Evolutionary conservation across 2,888 invertebrate species (phyloP).

Genomic region (Entomobrya multifasciata): DNA sequence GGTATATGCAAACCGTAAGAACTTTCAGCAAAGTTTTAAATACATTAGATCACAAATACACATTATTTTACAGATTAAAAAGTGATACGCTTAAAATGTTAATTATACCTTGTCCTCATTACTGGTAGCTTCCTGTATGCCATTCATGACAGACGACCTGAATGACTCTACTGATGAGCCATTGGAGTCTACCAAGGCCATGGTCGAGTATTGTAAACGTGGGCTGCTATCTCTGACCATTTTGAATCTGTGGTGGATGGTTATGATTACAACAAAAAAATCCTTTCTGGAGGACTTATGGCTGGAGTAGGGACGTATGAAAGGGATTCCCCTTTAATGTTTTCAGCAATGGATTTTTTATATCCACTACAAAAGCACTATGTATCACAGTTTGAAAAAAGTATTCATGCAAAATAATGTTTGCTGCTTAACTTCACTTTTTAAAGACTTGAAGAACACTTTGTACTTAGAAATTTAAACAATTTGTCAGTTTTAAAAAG

Average conservation of each 20-base stretch:
- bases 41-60: no score
- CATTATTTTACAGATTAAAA: no score
- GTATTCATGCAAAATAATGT: no score
- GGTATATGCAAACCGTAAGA: no score
- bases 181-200: slow-evolving; percentile 79
- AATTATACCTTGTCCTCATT: slow-evolving; percentile 78
- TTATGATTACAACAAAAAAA: slow-evolving; percentile 53
- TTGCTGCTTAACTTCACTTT: no score
- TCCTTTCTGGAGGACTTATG: slow-evolving; percentile 67
- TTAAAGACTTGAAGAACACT: no score
- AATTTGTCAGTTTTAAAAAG: no score
- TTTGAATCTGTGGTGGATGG: slow-evolving; percentile 1
- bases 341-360: background rate
- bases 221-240: slow-evolving; percentile 74
- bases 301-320: slow-evolving; percentile 33
- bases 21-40: no score
- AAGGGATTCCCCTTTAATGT: background rate
- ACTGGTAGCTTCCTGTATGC: slow-evolving; percentile 77
- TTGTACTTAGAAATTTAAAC: no score
- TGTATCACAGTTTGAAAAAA: no score
- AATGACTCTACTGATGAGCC: slow-evolving; percentile 77
- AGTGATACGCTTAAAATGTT: background rate
- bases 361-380: no score
- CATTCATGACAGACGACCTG: slow-evolving; percentile 77
- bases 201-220: slow-evolving; percentile 75